Evolutionary conservation across 1,140 invertebrate species (phyloP).

Genomic region (Heliconius hermathena): DNA sequence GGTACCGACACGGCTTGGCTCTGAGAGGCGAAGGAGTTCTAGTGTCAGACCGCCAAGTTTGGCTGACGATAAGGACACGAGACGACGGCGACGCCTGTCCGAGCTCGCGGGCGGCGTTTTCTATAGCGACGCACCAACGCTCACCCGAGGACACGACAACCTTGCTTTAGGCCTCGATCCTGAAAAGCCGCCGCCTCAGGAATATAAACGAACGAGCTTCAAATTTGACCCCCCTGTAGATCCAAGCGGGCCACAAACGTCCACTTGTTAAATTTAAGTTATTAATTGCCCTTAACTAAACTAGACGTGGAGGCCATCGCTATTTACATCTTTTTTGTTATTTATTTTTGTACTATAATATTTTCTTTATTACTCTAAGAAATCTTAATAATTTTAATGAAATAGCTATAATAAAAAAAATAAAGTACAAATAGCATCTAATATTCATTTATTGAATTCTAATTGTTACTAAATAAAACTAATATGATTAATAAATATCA

Average conservation of each 20-base stretch:
- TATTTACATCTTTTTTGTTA: background rate
- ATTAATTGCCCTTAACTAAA: background rate
- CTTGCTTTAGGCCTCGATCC: slow-evolving; percentile 59
- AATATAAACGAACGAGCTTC: slow-evolving; percentile 53
- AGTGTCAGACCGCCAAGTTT: slow-evolving; percentile 70
- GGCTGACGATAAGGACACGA: slow-evolving; percentile 69
- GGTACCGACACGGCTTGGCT: slow-evolving; percentile 60
- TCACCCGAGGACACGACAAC: slow-evolving; percentile 65
- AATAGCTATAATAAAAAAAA: background rate
- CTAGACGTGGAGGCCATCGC: background rate
- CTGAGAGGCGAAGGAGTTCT: slow-evolving; percentile 68
- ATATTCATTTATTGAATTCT: slow-evolving; percentile 1
- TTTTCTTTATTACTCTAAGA: background rate
- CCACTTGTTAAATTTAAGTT: slow-evolving; percentile 48
- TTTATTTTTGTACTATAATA: background rate
- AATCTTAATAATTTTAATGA: background rate
- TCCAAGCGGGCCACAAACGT: slow-evolving; percentile 48
- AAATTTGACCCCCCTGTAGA: slow-evolving; percentile 48
- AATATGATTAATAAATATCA: background rate
- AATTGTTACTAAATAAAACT: background rate
- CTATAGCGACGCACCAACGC: slow-evolving; percentile 66
- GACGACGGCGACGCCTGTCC: slow-evolving; percentile 66
- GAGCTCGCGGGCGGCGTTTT: slow-evolving; percentile 75
- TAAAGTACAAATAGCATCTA: background rate
- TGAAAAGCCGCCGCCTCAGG: slow-evolving; percentile 58